Evolutionary conservation across 2,113 vertebrate genomes (phyloP).

Genomic region (Calyptomena viridis): DNA sequence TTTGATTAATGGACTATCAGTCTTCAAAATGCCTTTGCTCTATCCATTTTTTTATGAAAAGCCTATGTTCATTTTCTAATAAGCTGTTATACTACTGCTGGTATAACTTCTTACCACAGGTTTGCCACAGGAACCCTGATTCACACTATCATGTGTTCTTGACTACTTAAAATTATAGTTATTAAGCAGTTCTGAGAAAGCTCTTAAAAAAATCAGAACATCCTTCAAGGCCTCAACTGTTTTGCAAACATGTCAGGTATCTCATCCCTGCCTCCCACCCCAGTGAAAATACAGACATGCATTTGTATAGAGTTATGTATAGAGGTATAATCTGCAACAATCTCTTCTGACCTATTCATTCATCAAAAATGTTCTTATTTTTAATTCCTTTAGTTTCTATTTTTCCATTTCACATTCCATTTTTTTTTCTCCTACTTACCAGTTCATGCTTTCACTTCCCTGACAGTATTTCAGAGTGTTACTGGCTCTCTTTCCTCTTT

Average conservation of each 20-base stretch:
- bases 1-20: slow-evolving; percentile 8
- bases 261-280: background rate
- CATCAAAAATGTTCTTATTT: background rate
- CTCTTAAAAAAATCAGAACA: background rate
- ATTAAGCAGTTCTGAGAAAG: slow-evolving; percentile 44
- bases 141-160: slow-evolving; percentile 38
- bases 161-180: slow-evolving; percentile 31
- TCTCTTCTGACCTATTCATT: background rate
- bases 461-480: background rate
- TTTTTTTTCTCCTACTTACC: background rate
- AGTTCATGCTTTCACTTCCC: background rate
- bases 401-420: background rate
- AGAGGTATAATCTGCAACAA: background rate
- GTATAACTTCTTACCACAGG: slow-evolving; percentile 31
- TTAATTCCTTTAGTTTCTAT: background rate
- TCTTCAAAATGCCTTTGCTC: slow-evolving; percentile 20
- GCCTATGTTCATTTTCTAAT: slow-evolving; percentile 13
- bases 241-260: background rate
- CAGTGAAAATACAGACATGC: background rate
- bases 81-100: slow-evolving; percentile 29
- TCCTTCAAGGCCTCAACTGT: background rate
- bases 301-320: background rate
- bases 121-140: slow-evolving; percentile 63
- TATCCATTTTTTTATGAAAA: slow-evolving; percentile 36
- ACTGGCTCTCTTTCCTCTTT: background rate